These are phyloP conservation scores for Alligator sinensis DNA, from an alignment of 2,113 vertebrate genomes.

Conservation along the genomic window DNA sequence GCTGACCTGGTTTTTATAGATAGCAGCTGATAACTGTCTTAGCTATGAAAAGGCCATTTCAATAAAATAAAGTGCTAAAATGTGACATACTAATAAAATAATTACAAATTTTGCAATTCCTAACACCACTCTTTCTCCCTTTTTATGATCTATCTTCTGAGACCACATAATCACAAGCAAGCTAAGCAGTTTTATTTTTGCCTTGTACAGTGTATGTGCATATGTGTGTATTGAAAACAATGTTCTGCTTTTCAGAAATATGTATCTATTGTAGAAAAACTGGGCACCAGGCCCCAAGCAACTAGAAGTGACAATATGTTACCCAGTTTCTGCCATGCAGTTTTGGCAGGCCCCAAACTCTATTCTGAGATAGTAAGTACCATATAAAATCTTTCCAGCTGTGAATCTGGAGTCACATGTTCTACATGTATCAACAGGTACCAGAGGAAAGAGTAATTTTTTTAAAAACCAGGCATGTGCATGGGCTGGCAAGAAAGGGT, in stretches of 20 bases:
- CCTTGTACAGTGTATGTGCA: neutral
- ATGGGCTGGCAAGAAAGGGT: neutral
- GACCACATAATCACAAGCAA: neutral
- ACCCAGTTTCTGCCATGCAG: neutral
- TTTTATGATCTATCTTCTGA: neutral
- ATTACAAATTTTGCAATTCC: constrained; percentile 22
- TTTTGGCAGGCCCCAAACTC: neutral
- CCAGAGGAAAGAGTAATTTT: neutral
- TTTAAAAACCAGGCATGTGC: neutral
- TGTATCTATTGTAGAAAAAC: neutral
- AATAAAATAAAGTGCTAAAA: neutral
- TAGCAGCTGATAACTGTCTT: neutral
- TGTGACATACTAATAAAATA: neutral
- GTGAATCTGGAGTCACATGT: neutral
- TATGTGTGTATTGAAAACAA: neutral
- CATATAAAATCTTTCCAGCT: neutral
- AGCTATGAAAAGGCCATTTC: neutral
- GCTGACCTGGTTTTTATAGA: neutral
- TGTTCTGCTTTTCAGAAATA: neutral
- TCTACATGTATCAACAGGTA: neutral
- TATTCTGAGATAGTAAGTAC: neutral
- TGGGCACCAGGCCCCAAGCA: neutral
- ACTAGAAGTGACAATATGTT: neutral
- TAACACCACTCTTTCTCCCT: neutral
- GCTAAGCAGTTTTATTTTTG: neutral